phyloP scores from a whole-genome alignment of 2,888 invertebrate genomes.

The Parelbella ahira region DNA sequence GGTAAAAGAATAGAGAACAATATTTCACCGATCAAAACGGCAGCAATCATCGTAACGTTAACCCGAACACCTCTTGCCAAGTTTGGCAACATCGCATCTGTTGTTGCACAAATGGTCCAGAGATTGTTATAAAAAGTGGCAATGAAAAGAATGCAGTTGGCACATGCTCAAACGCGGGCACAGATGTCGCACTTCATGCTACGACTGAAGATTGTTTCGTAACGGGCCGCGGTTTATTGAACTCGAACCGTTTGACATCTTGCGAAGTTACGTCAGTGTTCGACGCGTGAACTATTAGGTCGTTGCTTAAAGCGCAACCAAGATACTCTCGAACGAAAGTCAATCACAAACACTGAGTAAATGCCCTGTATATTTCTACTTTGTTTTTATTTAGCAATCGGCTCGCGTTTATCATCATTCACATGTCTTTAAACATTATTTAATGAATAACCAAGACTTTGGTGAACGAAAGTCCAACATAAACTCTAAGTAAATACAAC shows the following conservation, averaged over 20 bases:
- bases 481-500: too few relatives aligned
- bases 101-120: too few relatives aligned
- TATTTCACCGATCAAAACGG: slow-evolving; percentile 18
- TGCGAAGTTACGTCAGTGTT: slow-evolving; percentile 23
- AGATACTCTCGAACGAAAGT: slow-evolving; percentile 11
- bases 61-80: slow-evolving; percentile 31
- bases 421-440: too few relatives aligned
- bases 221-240: slow-evolving; percentile 33
- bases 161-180: slow-evolving; percentile 56
- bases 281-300: slow-evolving; percentile 24
- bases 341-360: too few relatives aligned
- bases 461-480: too few relatives aligned
- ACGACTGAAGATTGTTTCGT: slow-evolving; percentile 33
- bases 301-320: slow-evolving; percentile 17
- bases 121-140: too few relatives aligned
- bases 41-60: slow-evolving; percentile 9
- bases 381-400: too few relatives aligned
- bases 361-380: too few relatives aligned
- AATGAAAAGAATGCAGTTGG: slow-evolving; percentile 52
- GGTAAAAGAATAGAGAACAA: slow-evolving; percentile 7
- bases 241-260: slow-evolving; percentile 28
- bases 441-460: too few relatives aligned
- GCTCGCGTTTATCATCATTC: too few relatives aligned
- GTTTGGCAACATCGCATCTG: too few relatives aligned
- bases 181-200: slow-evolving; percentile 40